Evolutionary conservation across 2,113 vertebrate genomes (phyloP), one percentile per base, ranked within the genome.

Genomic region (Paraplagusia blochii): DNA sequence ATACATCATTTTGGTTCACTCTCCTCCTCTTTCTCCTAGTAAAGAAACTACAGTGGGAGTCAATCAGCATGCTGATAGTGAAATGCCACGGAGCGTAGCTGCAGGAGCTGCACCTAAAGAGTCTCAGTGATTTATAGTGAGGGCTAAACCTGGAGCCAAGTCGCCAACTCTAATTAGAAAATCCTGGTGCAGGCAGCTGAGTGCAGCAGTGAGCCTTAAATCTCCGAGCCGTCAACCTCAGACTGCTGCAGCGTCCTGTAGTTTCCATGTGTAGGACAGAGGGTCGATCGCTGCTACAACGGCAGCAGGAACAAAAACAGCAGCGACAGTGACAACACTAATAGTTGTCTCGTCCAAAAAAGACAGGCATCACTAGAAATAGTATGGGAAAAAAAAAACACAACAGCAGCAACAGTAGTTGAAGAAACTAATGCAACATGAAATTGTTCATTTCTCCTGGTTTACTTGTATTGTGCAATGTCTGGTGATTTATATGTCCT

Each of bases 131-230:
- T 91, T 90, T 91, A 91, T 90, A 86, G 85, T 87, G 44, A 72
- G 77, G 64, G n/a, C n/a, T 76, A 55, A 79, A 81, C 83, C 86
- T 61, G 76, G 74, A 86, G 85, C 83, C 84, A 64, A 85, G 84
- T 86, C 84, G 65, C 85, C 84, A 79, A 75, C 87, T 89, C 90
- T 90, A 91, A 91, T 91, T 91, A 89, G 82, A 89, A 91, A 90
- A 89, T 85, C 88, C 78, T 79, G 22, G 87, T 76, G 75, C 72
- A 88, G 82, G 87, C 88, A 88, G 77, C 80, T 69, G 81, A 82
- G 81, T 76, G 85, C 86, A 79, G 85, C 88, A 82, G 78, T 60
- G 58, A 66, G 74, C 66, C 64, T 82, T 88, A 89, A 88, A 87
- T 86, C 84, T 87, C 74, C 0, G 48, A 69, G 77, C 56, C 61